Percentiles rank a stretch among this genome's conserved stretches.
Conservation (phyloP, 1,140 invertebrate genomes). For the Drosophila repletoides region DNA sequence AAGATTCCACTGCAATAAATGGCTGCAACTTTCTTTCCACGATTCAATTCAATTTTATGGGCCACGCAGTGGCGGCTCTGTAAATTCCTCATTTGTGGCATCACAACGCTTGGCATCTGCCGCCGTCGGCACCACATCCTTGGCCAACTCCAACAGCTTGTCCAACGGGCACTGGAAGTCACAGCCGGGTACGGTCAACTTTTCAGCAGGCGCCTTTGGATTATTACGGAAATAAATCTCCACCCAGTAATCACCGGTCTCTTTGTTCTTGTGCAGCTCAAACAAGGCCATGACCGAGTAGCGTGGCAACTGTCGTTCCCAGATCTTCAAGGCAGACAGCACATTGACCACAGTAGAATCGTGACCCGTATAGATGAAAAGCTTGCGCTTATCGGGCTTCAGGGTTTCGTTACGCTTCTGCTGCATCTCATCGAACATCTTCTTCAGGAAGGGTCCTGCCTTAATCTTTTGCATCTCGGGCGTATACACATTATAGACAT, state of each 20-base stretch:
- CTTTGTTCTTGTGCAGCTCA: slow-evolving; percentile 86
- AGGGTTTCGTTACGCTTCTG: slow-evolving; percentile 83
- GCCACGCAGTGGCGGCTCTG: slow-evolving; percentile 83
- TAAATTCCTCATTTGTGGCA: slow-evolving; percentile 84
- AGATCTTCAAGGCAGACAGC: slow-evolving; percentile 87
- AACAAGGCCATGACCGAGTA: slow-evolving; percentile 89
- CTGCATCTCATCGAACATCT: slow-evolving; percentile 86
- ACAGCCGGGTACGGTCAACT: slow-evolving; percentile 86
- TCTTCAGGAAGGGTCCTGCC: slow-evolving; percentile 85
- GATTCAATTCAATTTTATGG: slow-evolving; percentile 76
- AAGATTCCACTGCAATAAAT: slow-evolving; percentile 15
- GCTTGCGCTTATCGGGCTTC: slow-evolving; percentile 84
- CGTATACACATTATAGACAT: slow-evolving; percentile 85
- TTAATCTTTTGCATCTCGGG: slow-evolving; percentile 85
- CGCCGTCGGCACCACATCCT: slow-evolving; percentile 84
- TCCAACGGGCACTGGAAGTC: slow-evolving; percentile 85
- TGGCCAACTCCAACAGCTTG: slow-evolving; percentile 83
- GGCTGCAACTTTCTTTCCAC: no score
- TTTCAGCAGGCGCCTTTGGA: slow-evolving; percentile 83
- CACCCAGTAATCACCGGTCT: slow-evolving; percentile 83
- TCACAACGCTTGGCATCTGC: slow-evolving; percentile 84
- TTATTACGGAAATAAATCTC: slow-evolving; percentile 86
- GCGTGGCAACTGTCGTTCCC: slow-evolving; percentile 87
- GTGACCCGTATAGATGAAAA: slow-evolving; percentile 88
- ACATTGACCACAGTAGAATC: slow-evolving; percentile 90